Percentiles rank a stretch among this genome's conserved stretches.
phyloP scores from a whole-genome alignment of 2,888 invertebrate genomes.

The Nephrotoma appendiculata region DNA sequence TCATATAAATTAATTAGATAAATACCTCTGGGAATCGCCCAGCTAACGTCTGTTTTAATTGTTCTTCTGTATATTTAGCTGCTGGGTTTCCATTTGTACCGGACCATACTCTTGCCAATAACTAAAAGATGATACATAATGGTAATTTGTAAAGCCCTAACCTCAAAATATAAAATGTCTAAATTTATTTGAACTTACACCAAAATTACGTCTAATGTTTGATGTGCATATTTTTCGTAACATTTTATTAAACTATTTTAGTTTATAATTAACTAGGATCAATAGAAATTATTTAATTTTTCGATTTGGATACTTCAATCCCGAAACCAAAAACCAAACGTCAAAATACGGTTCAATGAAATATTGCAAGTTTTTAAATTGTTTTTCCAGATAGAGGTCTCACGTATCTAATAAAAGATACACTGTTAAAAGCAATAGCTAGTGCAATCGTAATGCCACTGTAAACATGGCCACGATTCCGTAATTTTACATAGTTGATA shows the following conservation, averaged over 20 bases:
- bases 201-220: not conserved
- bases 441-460: too few relatives aligned
- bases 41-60: constrained; percentile 10
- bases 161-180: not conserved
- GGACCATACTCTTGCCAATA: constrained; percentile 13
- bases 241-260: not conserved
- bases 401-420: not conserved
- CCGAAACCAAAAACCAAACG: not conserved
- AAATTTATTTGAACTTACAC: not conserved
- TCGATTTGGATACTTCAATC: not conserved
- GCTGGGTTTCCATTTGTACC: constrained; percentile 7
- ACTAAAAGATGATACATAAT: constrained; percentile 5
- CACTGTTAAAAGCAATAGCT: too few relatives aligned
- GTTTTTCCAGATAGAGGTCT: not conserved
- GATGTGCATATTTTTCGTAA: not conserved
- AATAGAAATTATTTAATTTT: not conserved
- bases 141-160: not conserved
- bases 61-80: constrained; percentile 11
- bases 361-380: not conserved
- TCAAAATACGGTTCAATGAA: not conserved
- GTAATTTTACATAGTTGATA: too few relatives aligned
- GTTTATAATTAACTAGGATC: not conserved
- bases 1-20: not conserved
- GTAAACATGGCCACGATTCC: too few relatives aligned
- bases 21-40: constrained; percentile 12